A percentile compares a stretch with the other conserved stretches of the same genome.
Conservation (phyloP, 2,113 vertebrate genomes). For the Anoura caudifer region DNA sequence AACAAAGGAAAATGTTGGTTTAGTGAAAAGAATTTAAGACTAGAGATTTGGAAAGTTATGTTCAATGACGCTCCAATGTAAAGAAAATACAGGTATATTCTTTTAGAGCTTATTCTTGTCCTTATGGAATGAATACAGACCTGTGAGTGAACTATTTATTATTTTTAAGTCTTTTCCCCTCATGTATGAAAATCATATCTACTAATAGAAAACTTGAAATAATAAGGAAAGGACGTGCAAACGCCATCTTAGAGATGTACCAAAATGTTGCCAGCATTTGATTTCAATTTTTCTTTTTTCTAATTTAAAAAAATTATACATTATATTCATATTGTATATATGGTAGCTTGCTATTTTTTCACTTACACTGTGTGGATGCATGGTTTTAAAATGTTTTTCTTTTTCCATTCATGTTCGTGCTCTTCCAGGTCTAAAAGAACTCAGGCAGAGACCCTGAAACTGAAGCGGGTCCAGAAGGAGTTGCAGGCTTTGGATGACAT, state of each 20-base stretch:
- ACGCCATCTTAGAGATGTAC: not conserved
- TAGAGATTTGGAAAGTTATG: not conserved
- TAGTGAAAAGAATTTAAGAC: not conserved
- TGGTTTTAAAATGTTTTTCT: not conserved
- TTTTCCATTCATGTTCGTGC: not conserved
- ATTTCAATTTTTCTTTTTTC: constrained; percentile 15
- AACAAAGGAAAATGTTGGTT: not conserved
- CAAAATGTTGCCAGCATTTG: not conserved
- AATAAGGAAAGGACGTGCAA: not conserved
- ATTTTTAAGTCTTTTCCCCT: not conserved
- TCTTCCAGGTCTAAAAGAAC: constrained; percentile 92
- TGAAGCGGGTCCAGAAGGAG: constrained; percentile 94
- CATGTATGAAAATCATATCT: not conserved
- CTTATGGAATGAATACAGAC: not conserved
- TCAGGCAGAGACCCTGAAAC: constrained; percentile 92
- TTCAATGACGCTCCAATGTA: not conserved
- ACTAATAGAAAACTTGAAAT: not conserved
- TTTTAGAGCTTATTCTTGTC: not conserved
- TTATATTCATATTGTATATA: not conserved
- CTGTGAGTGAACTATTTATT: not conserved
- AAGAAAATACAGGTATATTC: not conserved
- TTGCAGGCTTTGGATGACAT: constrained; percentile 94
- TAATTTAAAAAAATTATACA: constrained; percentile 2
- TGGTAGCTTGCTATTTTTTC: not conserved
- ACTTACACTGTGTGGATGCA: not conserved